Evolutionary conservation across 2,113 vertebrate genomes (phyloP).

Genomic region (Vimba vimba): DNA sequence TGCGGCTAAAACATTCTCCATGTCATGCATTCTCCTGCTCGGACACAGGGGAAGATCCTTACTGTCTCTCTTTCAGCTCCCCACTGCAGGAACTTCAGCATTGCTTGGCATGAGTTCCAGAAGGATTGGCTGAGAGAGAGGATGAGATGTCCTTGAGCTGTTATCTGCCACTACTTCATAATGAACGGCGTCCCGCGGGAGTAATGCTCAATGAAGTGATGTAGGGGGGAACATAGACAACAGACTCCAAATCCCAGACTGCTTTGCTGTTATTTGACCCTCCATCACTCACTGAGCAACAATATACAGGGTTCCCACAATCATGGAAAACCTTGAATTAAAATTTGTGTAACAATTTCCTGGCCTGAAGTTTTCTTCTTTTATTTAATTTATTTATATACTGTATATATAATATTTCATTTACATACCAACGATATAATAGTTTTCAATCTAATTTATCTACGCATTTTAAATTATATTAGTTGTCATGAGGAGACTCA

Average conservation of each 20-base stretch:
- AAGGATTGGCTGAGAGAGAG: constrained; percentile 38
- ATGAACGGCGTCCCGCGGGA: constrained; percentile 29
- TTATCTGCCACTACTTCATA: constrained; percentile 35
- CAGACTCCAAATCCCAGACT: constrained; percentile 32
- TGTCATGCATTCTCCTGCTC: not conserved
- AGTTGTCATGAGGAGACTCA: not conserved
- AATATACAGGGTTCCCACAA: not conserved
- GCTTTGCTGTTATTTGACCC: not conserved
- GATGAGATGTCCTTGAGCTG: constrained; percentile 35
- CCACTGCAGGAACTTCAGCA: constrained; percentile 36
- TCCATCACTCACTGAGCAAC: not conserved
- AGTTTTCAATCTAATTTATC: too few relatives aligned
- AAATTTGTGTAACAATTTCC: not conserved
- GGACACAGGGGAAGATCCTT: not conserved
- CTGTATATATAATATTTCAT: not conserved
- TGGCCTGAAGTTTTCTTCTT: not conserved
- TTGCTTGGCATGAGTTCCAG: constrained; percentile 34
- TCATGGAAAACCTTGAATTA: not conserved
- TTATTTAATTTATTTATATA: too few relatives aligned
- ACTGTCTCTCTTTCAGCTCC: constrained; percentile 8
- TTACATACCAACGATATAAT: not conserved
- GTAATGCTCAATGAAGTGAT: constrained; percentile 19
- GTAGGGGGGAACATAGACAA: not conserved
- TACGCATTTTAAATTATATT: not conserved
- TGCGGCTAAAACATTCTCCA: not conserved